Base-by-base conservation (phyloP, 2,888 invertebrate genomes). In the Chouioia cunea region DNA sequence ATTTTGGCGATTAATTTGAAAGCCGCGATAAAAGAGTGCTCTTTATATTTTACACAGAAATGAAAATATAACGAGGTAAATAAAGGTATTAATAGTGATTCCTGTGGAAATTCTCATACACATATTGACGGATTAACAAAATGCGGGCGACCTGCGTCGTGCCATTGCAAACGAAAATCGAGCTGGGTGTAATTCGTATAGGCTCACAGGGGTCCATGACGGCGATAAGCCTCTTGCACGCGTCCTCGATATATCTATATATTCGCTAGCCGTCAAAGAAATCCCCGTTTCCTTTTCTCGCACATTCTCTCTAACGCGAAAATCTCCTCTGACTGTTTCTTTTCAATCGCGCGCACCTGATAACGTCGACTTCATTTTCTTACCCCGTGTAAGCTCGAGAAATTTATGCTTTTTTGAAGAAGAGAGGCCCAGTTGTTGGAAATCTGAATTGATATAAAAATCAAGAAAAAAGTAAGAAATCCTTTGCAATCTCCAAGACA, bases 41-140 rank as follows among this genome's bases (percentile, higher is more conserved):
- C 36, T 3, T 3, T 36, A 10, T 10, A 10, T n/a, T n/a, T n/a
- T n/a, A 47, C 20, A 43, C 18, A 36, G 14, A 22, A 63, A 44
- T 44, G 63, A 63, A 63, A 63, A 23, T 36, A 36, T 12, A 63
- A 23, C 4, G 22, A 53, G 22, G 22, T 10, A 4, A 20, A 14
- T 46, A 62, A 68, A 56, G 48, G 10, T 6, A 27, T 6, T 6
- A 27, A 10, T 10, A 36, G 36, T 12, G 58, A 56, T 44, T 22
- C 46, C 4, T 6, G 10, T 36, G 60, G 46, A 27, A 66, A 74
- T 74, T 76, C 74, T 76, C 74, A 77, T n/a, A 77, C 77, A 75
- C 76, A 77, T 77, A 77, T 76, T 77, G 70, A 43, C 62, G 71
- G 73, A 68, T 74, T 75, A 73, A 76, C 75, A 59, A 75, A 74